Percentiles rank a stretch among this genome's conserved stretches.
These are phyloP conservation scores for Resseliella maxima DNA, from an alignment of 2,888 invertebrate genomes.

Conservation along the genomic window DNA sequence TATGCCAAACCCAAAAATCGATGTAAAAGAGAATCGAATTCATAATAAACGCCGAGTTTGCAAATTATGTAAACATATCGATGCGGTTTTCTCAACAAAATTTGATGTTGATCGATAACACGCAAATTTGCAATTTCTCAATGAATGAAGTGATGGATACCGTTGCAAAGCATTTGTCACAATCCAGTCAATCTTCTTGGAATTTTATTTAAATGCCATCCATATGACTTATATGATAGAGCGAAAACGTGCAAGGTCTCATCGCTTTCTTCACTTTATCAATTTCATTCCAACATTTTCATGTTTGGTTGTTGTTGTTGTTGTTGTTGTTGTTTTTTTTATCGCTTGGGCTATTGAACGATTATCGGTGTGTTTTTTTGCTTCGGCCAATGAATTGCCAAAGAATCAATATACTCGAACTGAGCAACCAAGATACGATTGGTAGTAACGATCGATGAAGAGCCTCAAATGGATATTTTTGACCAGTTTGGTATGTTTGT, in stretches of 20 bases:
- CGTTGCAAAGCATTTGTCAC: neutral
- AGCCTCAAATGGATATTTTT: neutral
- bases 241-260: neutral
- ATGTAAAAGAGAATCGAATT: neutral
- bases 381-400: neutral
- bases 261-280: neutral
- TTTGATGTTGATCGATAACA: neutral
- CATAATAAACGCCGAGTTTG: neutral
- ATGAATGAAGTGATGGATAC: neutral
- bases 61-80: neutral
- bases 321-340: too few species aligned
- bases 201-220: neutral
- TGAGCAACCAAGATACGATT: neutral
- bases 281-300: conserved; percentile 11
- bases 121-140: neutral
- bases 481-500: neutral
- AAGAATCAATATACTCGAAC: conserved; percentile 18
- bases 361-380: neutral
- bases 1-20: neutral
- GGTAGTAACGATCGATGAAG: conserved; percentile 31
- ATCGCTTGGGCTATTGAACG: conserved; percentile 36
- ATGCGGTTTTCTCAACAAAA: neutral
- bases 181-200: neutral
- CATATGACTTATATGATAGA: neutral
- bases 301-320: neutral